Evolutionary conservation across 2,888 invertebrate species (phyloP).

Genomic region (Platycheirus albimanus): DNA sequence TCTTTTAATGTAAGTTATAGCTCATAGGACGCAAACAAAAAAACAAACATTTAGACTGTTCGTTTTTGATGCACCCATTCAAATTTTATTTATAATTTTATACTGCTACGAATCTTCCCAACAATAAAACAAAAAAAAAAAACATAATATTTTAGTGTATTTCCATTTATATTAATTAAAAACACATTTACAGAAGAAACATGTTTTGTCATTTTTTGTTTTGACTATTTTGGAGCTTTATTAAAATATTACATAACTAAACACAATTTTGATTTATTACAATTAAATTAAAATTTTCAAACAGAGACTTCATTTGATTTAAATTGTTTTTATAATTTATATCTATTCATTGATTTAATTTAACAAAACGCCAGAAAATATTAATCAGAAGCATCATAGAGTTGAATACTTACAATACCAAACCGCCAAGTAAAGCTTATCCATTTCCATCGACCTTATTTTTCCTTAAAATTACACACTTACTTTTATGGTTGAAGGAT

Average conservation of each 20-base stretch:
- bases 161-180: background rate
- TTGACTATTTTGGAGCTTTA: conserved; percentile 12
- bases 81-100: conserved; percentile 15
- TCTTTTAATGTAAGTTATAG: background rate
- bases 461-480: too few species aligned
- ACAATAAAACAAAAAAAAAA: conserved; percentile 42
- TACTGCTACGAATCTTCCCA: conserved; percentile 40
- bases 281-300: conserved; percentile 53
- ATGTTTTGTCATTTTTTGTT: conserved; percentile 48
- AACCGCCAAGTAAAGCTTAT: conserved; percentile 29
- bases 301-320: conserved; percentile 58
- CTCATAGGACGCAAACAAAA: background rate
- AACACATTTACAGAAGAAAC: conserved; percentile 54
- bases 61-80: conserved; percentile 43
- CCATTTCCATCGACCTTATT: background rate
- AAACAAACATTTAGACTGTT: conserved; percentile 7
- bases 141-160: conserved; percentile 38
- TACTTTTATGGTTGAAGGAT: background rate
- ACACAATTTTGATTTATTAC: conserved; percentile 25
- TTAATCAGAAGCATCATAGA: conserved; percentile 73
- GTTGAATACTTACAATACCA: conserved; percentile 42
- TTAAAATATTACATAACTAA: conserved; percentile 7
- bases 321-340: conserved; percentile 35
- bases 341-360: conserved; percentile 50
- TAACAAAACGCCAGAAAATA: conserved; percentile 67